These are phyloP conservation scores for Clinocottus analis DNA, from an alignment of 2,113 vertebrate genomes.

Conservation along the genomic window DNA sequence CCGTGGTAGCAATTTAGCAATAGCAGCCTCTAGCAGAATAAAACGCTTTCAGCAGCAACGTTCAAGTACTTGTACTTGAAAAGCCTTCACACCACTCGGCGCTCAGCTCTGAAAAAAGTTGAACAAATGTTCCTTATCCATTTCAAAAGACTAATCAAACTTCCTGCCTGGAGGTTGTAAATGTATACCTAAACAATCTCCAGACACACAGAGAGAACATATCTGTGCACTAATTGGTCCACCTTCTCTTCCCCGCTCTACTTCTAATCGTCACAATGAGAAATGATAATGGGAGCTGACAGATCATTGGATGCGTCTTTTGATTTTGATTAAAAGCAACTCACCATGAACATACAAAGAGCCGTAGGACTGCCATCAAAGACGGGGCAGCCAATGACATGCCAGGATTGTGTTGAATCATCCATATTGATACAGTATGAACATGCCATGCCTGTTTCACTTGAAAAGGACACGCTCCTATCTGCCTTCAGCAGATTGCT, in stretches of 20 bases:
- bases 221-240: constrained; percentile 47
- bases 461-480: constrained; percentile 66
- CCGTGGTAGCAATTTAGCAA: background rate
- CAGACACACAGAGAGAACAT: constrained; percentile 19
- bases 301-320: constrained; percentile 54
- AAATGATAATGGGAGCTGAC: constrained; percentile 55
- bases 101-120: background rate
- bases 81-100: background rate
- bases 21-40: background rate
- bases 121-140: background rate
- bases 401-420: constrained; percentile 59
- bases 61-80: background rate
- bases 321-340: constrained; percentile 57
- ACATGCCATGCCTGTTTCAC: constrained; percentile 60
- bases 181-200: constrained; percentile 5
- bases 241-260: constrained; percentile 30
- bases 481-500: constrained; percentile 65
- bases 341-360: constrained; percentile 52
- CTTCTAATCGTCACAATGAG: constrained; percentile 52
- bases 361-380: constrained; percentile 52
- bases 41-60: background rate
- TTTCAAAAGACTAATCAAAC: background rate
- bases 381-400: constrained; percentile 43
- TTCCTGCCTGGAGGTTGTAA: background rate
- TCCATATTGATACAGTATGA: constrained; percentile 57